Evolutionary conservation across 1,140 invertebrate genomes (phyloP).

Genomic region (Drosophila varians): DNA sequence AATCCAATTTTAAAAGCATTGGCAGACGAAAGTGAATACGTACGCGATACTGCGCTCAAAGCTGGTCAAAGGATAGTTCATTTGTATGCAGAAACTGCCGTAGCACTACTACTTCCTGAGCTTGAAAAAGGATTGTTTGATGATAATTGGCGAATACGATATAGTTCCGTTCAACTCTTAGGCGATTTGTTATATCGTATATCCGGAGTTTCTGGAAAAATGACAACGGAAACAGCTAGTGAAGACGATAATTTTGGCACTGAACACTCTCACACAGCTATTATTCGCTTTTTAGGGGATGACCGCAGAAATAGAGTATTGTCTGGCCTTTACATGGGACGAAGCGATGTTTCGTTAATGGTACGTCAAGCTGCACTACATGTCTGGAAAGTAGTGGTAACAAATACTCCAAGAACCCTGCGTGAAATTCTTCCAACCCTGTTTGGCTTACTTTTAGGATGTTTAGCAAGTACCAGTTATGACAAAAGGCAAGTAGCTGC

Average conservation of each 20-base stretch:
- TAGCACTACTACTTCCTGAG: conserved; percentile 96
- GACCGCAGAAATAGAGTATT: conserved; percentile 96
- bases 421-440: conserved; percentile 97
- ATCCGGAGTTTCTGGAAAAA: conserved; percentile 98
- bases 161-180: conserved; percentile 97
- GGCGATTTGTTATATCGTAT: conserved; percentile 98
- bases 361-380: conserved; percentile 98
- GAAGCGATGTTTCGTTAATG: conserved; percentile 98
- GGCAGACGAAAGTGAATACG: conserved; percentile 99
- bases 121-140: conserved; percentile 97
- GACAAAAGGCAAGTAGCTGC: conserved; percentile 98
- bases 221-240: conserved; percentile 98
- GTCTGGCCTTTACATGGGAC: conserved; percentile 98
- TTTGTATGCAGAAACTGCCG: conserved; percentile 97
- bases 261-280: conserved; percentile 96
- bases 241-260: conserved; percentile 99
- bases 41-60: conserved; percentile 97
- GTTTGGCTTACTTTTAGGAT: conserved; percentile 95
- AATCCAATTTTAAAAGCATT: conserved; percentile 98
- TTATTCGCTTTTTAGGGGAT: conserved; percentile 93
- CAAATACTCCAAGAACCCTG: conserved; percentile 98
- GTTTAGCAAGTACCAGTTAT: conserved; percentile 96
- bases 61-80: conserved; percentile 99
- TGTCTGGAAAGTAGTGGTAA: conserved; percentile 99
- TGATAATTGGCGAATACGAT: conserved; percentile 99